phyloP scores from a whole-genome alignment of 2,113 vertebrate genomes.

The Kryptolebias marmoratus region DNA sequence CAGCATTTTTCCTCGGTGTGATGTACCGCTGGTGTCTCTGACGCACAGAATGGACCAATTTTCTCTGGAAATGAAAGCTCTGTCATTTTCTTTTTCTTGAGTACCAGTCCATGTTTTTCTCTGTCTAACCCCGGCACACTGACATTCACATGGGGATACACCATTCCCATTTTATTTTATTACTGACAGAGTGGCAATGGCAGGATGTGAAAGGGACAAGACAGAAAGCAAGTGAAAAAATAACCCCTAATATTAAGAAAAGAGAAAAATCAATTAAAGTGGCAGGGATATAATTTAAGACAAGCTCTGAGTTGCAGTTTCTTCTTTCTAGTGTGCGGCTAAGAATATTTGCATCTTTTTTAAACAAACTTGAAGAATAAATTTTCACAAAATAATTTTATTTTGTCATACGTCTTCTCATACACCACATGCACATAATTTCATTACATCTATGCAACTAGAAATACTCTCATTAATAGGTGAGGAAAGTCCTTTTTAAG shows the following conservation, averaged over 20 bases:
- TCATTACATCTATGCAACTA: conserved; percentile 9
- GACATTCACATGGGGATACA: conserved; percentile 24
- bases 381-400: conserved; percentile 16
- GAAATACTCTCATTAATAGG: conserved; percentile 28
- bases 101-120: conserved; percentile 25
- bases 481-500: conserved; percentile 48
- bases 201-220: conserved; percentile 35
- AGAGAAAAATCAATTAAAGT: background rate
- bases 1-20: conserved; percentile 47
- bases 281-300: background rate
- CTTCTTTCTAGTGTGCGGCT: background rate
- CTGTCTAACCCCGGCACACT: conserved; percentile 20
- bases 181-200: conserved; percentile 51
- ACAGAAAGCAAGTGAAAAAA: conserved; percentile 28
- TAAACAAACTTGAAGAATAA: background rate
- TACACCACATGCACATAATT: conserved; percentile 32
- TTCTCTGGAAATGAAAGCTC: conserved; percentile 54
- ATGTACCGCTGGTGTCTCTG: conserved; percentile 35
- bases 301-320: too few relatives aligned
- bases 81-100: conserved; percentile 56
- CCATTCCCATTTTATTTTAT: conserved; percentile 41
- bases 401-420: conserved; percentile 4
- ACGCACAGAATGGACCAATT: conserved; percentile 36
- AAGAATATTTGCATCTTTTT: conserved; percentile 20
- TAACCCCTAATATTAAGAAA: background rate